Base-by-base conservation (phyloP, 2,888 invertebrate species). In the Nemotelus nigrinus region DNA sequence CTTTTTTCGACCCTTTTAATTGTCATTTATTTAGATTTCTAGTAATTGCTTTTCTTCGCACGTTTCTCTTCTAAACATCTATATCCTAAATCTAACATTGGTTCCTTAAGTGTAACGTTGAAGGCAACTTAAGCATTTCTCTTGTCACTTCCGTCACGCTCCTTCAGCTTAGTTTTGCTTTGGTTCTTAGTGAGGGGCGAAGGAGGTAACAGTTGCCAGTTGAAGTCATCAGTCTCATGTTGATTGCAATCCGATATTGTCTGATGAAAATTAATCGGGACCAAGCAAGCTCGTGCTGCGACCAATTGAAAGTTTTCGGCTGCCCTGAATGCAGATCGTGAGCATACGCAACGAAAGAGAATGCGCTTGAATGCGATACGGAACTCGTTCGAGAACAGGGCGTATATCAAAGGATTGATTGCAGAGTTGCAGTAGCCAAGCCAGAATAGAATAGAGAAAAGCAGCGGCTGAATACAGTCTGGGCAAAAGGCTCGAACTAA, bases 351-450 rank as follows among this genome's bases (percentile, higher is more conserved):
- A 82, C 93, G 92, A 87, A 96, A 96, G 81, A 97, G 92, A 81
- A 98, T 96, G 81, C 94, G 92, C 87, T 96, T 96, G 89, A 98
- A 98, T 67, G 97, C 97, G 85, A 94, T 95, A 81, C 97, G 92
- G 88, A 97, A 98, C 88, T 98, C 97, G 86, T 95, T 94, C 70
- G 96, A 96, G 88, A 97, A 97, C 78, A 97, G 90, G 2, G 97
- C 97, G 87, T 98, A 98, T 81, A 98, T 96, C 82, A 96, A 91
- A 0, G 98, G 98, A 86, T 98, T 98, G 82, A 98, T 93, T 57
- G 97, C 98, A 3, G 96, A 96, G 87, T 98, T 98, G 88, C 97
- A 96, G 88, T 98, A 98, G 6, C 98, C 99, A 77, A 99, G 90
- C 98, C 98, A 99, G 88, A 98, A 98, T 58, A 97, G 91, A 64